Evolutionary conservation across 1,140 invertebrate genomes (phyloP).

Genomic region (Drosophila lowei): DNA sequence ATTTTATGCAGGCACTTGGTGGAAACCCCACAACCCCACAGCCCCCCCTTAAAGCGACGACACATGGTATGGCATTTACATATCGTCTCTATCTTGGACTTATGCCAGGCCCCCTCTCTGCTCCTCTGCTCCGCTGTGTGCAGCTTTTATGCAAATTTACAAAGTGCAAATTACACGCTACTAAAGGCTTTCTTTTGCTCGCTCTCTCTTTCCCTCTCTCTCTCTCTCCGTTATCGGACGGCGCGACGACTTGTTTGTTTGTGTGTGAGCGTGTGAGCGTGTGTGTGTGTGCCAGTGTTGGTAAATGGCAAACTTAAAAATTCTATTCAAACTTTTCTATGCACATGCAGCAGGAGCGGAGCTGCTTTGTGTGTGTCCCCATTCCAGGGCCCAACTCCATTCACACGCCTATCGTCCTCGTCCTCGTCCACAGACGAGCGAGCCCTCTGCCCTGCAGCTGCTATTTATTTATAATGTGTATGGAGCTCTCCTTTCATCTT

Average conservation of each 20-base stretch:
- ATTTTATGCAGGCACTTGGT: slow-evolving; percentile 55
- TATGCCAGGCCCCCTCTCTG: slow-evolving; percentile 48
- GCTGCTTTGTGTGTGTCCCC: slow-evolving; percentile 34
- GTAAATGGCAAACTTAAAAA: slow-evolving; percentile 81
- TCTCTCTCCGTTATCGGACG: slow-evolving; percentile 51
- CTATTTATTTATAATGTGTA: slow-evolving; percentile 77
- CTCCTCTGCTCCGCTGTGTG: slow-evolving; percentile 21
- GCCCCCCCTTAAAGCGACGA: slow-evolving; percentile 61
- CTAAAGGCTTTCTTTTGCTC: slow-evolving; percentile 69
- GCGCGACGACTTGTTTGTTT: slow-evolving; percentile 1
- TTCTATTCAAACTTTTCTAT: slow-evolving; percentile 77
- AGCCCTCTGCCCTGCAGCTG: slow-evolving; percentile 30
- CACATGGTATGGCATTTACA: slow-evolving; percentile 76
- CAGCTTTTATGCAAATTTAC: slow-evolving; percentile 82
- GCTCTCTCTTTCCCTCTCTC: slow-evolving; percentile 10
- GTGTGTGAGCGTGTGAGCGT: slow-evolving; percentile 13
- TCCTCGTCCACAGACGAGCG: not conserved
- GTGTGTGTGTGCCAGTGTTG: slow-evolving; percentile 33
- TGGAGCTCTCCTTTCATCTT: slow-evolving; percentile 17
- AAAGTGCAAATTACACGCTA: slow-evolving; percentile 82
- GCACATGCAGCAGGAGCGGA: slow-evolving; percentile 13
- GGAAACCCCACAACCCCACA: not conserved
- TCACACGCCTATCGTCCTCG: slow-evolving; percentile 8
- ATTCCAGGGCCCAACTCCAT: slow-evolving; percentile 18
- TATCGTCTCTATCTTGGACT: slow-evolving; percentile 79